These are phyloP conservation scores for Holothuria leucospilota DNA, from an alignment of 53 echinoderm and acorn worm genomes.

Conservation along the genomic window DNA sequence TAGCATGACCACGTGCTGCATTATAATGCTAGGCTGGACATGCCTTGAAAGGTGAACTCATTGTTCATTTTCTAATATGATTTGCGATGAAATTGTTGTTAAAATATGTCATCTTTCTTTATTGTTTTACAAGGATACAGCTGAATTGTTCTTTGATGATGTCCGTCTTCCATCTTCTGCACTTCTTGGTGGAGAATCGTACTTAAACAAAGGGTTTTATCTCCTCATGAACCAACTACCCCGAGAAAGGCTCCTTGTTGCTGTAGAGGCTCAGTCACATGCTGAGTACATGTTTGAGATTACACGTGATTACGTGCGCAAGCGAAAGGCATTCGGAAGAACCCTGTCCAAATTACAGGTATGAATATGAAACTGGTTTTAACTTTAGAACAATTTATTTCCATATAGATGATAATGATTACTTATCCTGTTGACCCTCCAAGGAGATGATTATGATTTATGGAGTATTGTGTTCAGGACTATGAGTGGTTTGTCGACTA, in stretches of 20 bases:
- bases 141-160: constrained; percentile 82
- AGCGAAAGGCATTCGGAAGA: constrained; percentile 81
- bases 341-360: constrained; percentile 67
- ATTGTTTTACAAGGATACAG: constrained; percentile 56
- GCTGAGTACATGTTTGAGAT: constrained; percentile 78
- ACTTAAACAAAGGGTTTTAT: constrained; percentile 67
- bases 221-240: constrained; percentile 78
- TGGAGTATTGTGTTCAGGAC: no score
- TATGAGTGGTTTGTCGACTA: no score
- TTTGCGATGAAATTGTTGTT: no score
- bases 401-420: no score
- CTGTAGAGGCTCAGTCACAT: constrained; percentile 46
- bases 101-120: background rate
- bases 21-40: no score
- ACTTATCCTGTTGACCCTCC: no score
- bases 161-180: constrained; percentile 72
- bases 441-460: no score
- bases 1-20: no score
- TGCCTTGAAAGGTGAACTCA: no score
- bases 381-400: background rate
- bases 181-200: constrained; percentile 57
- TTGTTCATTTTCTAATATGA: no score
- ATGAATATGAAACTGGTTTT: background rate
- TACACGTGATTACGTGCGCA: constrained; percentile 74
- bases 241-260: constrained; percentile 64